phyloP scores from a whole-genome alignment of 2,113 vertebrate genomes.

The Coryphaenoides rupestris region DNA sequence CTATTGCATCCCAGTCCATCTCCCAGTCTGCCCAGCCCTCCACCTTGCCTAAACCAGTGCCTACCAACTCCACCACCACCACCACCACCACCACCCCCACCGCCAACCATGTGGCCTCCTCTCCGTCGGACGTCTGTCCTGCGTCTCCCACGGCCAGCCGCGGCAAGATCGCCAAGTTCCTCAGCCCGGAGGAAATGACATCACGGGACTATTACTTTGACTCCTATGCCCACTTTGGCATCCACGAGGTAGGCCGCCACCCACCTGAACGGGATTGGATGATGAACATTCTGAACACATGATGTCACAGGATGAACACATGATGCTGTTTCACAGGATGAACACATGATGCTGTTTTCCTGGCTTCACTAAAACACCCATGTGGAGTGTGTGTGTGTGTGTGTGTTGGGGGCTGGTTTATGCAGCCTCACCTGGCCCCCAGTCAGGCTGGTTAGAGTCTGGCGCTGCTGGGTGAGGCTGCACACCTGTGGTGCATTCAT shows the following conservation, averaged over 20 bases:
- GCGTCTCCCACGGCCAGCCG: slow-evolving; percentile 82
- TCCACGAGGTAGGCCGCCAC: slow-evolving; percentile 85
- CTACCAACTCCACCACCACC: slow-evolving; percentile 14
- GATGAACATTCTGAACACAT: no score
- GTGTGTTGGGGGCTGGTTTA: no score
- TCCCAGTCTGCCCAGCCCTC: slow-evolving; percentile 82
- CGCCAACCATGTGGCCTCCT: slow-evolving; percentile 75
- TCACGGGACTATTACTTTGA: slow-evolving; percentile 98
- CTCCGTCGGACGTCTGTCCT: slow-evolving; percentile 74
- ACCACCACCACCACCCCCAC: slow-evolving; percentile 35
- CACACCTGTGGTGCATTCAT: no score
- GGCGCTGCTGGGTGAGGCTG: no score
- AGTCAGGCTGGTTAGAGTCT: no score
- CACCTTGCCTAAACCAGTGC: slow-evolving; percentile 79
- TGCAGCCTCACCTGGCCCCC: no score
- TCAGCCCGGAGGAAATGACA: slow-evolving; percentile 97
- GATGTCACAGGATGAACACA: no score
- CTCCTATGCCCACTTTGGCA: slow-evolving; percentile 97
- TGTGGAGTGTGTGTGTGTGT: no score
- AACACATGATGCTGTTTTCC: no score
- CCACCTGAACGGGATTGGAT: no score
- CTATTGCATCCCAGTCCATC: slow-evolving; percentile 64
- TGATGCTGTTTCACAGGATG: no score
- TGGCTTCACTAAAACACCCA: no score
- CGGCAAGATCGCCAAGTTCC: slow-evolving; percentile 88